Percentiles rank a stretch among this genome's conserved stretches.
Conservation (phyloP, 1,140 invertebrate genomes). For the Lepidurus packardi region DNA sequence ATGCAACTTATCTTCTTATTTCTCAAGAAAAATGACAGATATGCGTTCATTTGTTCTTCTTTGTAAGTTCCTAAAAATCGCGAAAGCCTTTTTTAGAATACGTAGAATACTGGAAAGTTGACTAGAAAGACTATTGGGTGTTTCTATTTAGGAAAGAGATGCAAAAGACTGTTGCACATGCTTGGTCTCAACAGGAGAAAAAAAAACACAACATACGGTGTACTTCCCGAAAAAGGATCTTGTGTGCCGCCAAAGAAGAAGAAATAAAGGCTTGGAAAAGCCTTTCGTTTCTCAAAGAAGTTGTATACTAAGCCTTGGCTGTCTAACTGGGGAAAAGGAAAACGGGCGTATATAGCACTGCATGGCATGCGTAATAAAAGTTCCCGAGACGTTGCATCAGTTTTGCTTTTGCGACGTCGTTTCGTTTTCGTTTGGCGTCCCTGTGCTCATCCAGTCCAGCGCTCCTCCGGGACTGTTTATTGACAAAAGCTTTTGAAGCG, state of each 20-base stretch:
- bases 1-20: too few relatives aligned
- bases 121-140: too few relatives aligned
- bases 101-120: too few relatives aligned
- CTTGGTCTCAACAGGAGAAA: neutral
- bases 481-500: conserved; percentile 13
- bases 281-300: neutral
- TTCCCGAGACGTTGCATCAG: conserved; percentile 15
- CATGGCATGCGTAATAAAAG: conserved; percentile 18
- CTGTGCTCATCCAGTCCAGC: neutral
- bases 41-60: too few relatives aligned
- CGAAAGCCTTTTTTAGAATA: too few relatives aligned
- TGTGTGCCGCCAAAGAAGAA: conserved; percentile 21
- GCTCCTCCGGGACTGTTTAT: conserved; percentile 20
- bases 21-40: too few relatives aligned
- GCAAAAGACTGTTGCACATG: too few relatives aligned
- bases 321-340: neutral
- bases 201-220: conserved; percentile 15
- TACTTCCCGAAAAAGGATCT: conserved; percentile 17
- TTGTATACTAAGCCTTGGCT: neutral
- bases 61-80: too few relatives aligned
- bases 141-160: too few relatives aligned
- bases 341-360: neutral
- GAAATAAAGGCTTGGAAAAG: conserved; percentile 18
- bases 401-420: conserved; percentile 11
- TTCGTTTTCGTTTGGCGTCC: conserved; percentile 14